phyloP scores from a whole-genome alignment of 1,140 invertebrate genomes.

The Pseudomyrmex flavicornis region DNA sequence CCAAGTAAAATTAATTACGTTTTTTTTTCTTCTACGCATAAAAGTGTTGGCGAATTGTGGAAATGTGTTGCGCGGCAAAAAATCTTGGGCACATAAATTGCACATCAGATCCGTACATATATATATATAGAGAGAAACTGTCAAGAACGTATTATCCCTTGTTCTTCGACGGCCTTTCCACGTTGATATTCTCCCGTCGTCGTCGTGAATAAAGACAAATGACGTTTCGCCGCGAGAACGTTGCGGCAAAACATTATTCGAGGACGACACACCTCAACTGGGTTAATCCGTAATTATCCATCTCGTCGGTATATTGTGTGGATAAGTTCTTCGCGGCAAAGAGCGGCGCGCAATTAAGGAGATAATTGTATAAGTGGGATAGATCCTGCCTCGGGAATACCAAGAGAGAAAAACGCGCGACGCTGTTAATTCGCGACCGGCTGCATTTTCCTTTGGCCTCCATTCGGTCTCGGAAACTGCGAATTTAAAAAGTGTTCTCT shows the following conservation, averaged over 20 bases:
- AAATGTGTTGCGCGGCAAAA: not conserved
- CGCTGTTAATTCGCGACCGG: conserved; percentile 48
- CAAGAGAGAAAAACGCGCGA: conserved; percentile 5
- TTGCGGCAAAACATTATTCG: conserved; percentile 39
- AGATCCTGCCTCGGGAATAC: conserved; percentile 41
- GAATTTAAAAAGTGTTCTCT: conserved; percentile 48
- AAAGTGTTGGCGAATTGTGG: not conserved
- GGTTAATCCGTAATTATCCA: conserved; percentile 77
- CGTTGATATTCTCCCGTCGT: conserved; percentile 15
- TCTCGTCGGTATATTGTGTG: conserved; percentile 65
- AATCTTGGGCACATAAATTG: conserved; percentile 14
- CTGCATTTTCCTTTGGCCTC: conserved; percentile 47
- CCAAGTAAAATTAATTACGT: conserved; percentile 21
- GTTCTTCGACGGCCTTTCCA: conserved; percentile 30
- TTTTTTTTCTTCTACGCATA: not conserved
- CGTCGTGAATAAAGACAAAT: conserved; percentile 47
- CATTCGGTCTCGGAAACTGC: conserved; percentile 39
- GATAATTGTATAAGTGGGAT: conserved; percentile 57
- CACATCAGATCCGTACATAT: not conserved
- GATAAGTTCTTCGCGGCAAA: conserved; percentile 62
- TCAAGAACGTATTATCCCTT: conserved; percentile 10
- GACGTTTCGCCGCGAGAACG: not conserved
- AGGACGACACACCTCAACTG: conserved; percentile 51
- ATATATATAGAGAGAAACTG: not conserved
- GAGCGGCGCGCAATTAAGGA: conserved; percentile 54